These are phyloP conservation scores for Graptemys geographica DNA, from an alignment of 2,797 vertebrate genomes.

Conservation along the genomic window DNA sequence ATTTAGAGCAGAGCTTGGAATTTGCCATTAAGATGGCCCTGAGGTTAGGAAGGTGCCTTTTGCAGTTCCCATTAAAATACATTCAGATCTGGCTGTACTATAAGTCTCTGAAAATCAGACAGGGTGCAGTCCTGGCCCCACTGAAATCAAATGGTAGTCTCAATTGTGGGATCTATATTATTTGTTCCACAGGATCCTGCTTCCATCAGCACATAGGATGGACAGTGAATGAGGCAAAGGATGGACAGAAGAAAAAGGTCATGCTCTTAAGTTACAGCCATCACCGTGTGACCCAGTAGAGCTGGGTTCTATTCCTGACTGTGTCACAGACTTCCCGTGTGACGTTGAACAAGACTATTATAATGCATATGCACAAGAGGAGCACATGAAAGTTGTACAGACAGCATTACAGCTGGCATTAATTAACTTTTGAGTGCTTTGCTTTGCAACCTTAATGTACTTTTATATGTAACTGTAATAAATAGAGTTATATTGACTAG, in stretches of 20 bases:
- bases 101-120: conserved; percentile 15
- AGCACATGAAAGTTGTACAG: background rate
- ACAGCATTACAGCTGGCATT: background rate
- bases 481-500: background rate
- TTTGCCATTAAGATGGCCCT: background rate
- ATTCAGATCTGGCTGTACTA: background rate
- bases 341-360: background rate
- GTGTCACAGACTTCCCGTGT: background rate
- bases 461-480: background rate
- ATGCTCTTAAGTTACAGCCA: background rate
- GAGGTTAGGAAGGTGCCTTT: background rate
- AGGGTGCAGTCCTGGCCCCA: background rate
- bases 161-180: background rate
- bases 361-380: background rate
- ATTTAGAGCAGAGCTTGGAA: background rate
- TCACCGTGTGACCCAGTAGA: background rate
- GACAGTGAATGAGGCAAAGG: background rate
- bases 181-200: background rate
- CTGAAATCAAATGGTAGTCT: background rate
- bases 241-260: background rate
- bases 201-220: background rate
- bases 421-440: background rate
- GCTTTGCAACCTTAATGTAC: background rate
- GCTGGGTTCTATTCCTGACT: background rate
- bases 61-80: background rate